Conservation (phyloP, 2,797 vertebrate genomes). For the Anas acuta region DNA sequence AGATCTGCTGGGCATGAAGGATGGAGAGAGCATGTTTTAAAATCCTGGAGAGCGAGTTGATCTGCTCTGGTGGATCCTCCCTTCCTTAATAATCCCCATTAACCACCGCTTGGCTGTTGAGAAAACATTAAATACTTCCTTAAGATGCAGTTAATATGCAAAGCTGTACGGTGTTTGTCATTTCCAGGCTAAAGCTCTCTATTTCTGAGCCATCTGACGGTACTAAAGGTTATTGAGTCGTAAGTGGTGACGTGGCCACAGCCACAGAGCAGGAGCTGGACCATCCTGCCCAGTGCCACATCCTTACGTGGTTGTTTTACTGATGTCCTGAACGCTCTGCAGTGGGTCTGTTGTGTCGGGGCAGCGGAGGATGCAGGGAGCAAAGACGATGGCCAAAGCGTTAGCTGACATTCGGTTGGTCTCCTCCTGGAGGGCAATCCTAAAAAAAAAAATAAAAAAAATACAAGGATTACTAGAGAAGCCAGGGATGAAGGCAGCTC, state of each 20-base stretch:
- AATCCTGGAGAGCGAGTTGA: not conserved
- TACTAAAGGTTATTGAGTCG: not conserved
- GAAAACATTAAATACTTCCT: not conserved
- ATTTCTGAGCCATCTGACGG: not conserved
- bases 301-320: constrained; percentile 97
- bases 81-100: not conserved
- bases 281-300: not conserved
- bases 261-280: not conserved
- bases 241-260: not conserved
- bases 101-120: not conserved
- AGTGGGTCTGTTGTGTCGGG: constrained; percentile 94
- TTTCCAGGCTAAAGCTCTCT: not conserved
- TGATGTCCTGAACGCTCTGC: constrained; percentile 96
- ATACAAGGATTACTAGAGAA: not conserved
- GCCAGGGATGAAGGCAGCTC: not conserved
- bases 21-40: not conserved
- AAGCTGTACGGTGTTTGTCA: not conserved
- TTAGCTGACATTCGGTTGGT: constrained; percentile 99
- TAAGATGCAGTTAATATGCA: not conserved
- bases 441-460: constrained; percentile 62
- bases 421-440: constrained; percentile 94
- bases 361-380: constrained; percentile 96
- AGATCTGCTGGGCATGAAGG: not conserved
- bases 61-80: not conserved
- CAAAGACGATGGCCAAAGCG: constrained; percentile 96